phyloP scores from a whole-genome alignment of 2,797 vertebrate genomes.

The Carcharodon carcharias region DNA sequence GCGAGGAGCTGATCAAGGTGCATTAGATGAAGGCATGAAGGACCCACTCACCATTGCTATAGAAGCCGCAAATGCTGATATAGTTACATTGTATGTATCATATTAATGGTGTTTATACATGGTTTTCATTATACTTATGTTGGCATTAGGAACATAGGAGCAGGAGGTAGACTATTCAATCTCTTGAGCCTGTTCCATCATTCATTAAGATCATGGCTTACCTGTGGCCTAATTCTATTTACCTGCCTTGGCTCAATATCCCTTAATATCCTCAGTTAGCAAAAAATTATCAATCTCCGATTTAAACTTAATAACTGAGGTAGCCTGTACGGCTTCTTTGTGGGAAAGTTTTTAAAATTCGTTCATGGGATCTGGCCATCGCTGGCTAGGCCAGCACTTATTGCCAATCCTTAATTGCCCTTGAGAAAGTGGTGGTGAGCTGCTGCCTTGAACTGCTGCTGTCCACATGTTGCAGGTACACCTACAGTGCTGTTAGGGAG shows the following conservation, averaged over 20 bases:
- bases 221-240: neutral
- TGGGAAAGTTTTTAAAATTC: neutral
- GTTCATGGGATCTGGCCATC: too few relatives aligned
- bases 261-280: neutral
- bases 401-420: too few relatives aligned
- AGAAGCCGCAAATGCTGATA: conserved; percentile 93
- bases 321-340: neutral
- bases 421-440: too few relatives aligned
- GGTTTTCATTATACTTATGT: neutral
- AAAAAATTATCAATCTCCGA: neutral
- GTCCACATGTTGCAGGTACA: too few relatives aligned
- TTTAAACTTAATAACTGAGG: neutral
- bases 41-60: conserved; percentile 86
- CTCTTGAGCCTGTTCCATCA: neutral
- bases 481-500: too few relatives aligned
- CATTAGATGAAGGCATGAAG: conserved; percentile 83
- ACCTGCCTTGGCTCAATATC: neutral
- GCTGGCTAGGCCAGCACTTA: too few relatives aligned
- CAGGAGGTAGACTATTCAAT: neutral
- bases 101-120: neutral
- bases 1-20: conserved; percentile 93
- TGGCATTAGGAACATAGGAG: neutral
- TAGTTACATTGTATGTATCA: conserved; percentile 83
- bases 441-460: too few relatives aligned
- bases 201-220: neutral